Evolutionary conservation across 1,140 invertebrate species (phyloP).

Genomic region (Capitella teleta): DNA sequence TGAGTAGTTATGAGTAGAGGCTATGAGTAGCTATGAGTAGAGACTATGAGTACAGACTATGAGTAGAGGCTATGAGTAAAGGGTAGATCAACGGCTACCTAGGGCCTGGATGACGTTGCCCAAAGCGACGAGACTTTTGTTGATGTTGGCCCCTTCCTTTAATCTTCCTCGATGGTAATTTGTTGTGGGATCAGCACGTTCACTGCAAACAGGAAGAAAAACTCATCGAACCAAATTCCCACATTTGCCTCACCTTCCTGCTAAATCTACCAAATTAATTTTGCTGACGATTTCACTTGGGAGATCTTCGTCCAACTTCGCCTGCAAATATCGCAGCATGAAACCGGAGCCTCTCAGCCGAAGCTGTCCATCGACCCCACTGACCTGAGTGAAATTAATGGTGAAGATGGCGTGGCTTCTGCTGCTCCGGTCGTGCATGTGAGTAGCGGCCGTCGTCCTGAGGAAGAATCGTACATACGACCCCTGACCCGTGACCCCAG

Average conservation of each 20-base stretch:
- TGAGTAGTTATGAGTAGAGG: too few species aligned
- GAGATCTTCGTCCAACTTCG: constrained; percentile 57
- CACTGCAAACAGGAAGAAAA: constrained; percentile 43
- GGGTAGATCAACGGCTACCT: constrained; percentile 13
- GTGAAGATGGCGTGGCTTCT: constrained; percentile 54
- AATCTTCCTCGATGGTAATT: constrained; percentile 44
- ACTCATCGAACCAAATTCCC: not conserved
- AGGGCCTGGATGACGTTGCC: constrained; percentile 50
- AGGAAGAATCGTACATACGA: constrained; percentile 10
- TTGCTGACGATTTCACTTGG: constrained; percentile 79
- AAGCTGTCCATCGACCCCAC: constrained; percentile 16
- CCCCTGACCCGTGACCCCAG: not conserved
- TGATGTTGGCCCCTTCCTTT: constrained; percentile 50
- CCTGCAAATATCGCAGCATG: constrained; percentile 20
- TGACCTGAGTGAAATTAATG: constrained; percentile 34
- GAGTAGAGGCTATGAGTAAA: not conserved
- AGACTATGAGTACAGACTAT: not conserved
- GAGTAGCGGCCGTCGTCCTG: constrained; percentile 52
- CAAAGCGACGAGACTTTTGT: constrained; percentile 47
- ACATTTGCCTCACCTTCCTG: constrained; percentile 54
- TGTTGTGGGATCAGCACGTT: constrained; percentile 44
- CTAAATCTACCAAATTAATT: constrained; percentile 74
- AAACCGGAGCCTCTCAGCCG: not conserved
- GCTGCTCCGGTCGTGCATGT: constrained; percentile 54
- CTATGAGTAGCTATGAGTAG: too few species aligned